Percentiles rank a stretch among this genome's conserved stretches.
These are phyloP conservation scores for Pachyuromys duprasi DNA, from an alignment of 2,797 vertebrate genomes.

Conservation along the genomic window DNA sequence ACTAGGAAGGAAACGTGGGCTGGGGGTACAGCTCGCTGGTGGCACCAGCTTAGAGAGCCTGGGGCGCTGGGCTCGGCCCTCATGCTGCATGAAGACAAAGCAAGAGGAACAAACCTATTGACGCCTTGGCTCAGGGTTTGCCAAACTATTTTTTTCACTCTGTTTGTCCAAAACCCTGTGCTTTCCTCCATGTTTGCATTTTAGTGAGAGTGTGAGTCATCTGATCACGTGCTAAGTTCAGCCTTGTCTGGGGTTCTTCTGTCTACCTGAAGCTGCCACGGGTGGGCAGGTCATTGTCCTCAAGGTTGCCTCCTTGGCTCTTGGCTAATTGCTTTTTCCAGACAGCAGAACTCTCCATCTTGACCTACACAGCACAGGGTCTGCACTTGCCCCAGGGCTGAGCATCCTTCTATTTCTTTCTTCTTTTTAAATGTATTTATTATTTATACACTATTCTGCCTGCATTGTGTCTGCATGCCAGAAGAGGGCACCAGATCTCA, in stretches of 20 bases:
- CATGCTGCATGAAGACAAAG: not conserved
- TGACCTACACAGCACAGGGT: not conserved
- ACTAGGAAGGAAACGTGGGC: not conserved
- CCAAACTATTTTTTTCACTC: not conserved
- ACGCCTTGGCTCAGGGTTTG: not conserved
- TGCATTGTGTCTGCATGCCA: no score
- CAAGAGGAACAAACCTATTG: not conserved
- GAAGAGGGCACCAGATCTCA: no score
- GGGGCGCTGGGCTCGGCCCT: no score
- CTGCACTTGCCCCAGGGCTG: not conserved
- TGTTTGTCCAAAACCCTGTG: not conserved
- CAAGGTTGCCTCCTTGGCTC: not conserved
- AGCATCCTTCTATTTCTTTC: not conserved
- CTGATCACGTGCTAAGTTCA: not conserved
- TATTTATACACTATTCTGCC: no score
- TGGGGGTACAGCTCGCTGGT: not conserved
- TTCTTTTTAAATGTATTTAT: no score
- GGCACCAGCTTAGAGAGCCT: not conserved
- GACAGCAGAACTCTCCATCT: not conserved
- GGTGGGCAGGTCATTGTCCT: not conserved
- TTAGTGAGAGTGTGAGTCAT: not conserved
- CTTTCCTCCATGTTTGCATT: not conserved
- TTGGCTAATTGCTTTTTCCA: not conserved
- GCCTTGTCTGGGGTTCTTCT: not conserved
- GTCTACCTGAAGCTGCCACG: fast-evolving